phyloP scores from a whole-genome alignment of 35 echinoderm and acorn worm species.

The Antedon bifida region DNA sequence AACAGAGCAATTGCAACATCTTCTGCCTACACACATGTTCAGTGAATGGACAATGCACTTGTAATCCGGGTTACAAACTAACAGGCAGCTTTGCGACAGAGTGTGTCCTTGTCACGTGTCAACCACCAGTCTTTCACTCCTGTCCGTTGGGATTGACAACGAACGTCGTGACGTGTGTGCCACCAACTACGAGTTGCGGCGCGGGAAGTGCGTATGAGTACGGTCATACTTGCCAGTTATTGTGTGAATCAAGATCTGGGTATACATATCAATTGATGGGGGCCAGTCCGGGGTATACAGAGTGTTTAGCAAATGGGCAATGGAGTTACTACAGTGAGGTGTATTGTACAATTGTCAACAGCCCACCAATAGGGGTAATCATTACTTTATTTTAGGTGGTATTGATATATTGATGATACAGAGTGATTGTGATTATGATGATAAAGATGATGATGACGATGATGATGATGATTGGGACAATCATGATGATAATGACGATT shows the following conservation, averaged over 20 bases:
- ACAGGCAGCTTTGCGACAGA: neutral
- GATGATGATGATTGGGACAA: too few species aligned
- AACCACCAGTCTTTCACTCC: neutral
- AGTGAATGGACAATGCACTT: neutral
- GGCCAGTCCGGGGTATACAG: neutral
- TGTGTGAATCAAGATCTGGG: neutral
- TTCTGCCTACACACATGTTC: neutral
- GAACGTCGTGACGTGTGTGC: neutral
- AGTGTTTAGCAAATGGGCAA: neutral
- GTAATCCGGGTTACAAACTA: neutral
- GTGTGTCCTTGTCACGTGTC: neutral
- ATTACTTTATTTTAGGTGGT: neutral
- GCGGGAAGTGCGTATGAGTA: neutral
- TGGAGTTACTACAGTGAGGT: neutral
- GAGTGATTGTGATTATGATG: too few species aligned
- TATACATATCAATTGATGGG: neutral
- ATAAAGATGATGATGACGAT: too few species aligned
- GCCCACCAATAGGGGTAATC: neutral
- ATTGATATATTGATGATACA: neutral
- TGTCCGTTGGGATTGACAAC: neutral
- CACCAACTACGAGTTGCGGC: neutral
- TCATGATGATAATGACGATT: too few species aligned
- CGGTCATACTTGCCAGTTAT: neutral
- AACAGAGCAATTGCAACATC: neutral
- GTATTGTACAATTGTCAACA: neutral